phyloP scores from a whole-genome alignment of 1,140 invertebrate species.

The Oryctes rhinoceros region DNA sequence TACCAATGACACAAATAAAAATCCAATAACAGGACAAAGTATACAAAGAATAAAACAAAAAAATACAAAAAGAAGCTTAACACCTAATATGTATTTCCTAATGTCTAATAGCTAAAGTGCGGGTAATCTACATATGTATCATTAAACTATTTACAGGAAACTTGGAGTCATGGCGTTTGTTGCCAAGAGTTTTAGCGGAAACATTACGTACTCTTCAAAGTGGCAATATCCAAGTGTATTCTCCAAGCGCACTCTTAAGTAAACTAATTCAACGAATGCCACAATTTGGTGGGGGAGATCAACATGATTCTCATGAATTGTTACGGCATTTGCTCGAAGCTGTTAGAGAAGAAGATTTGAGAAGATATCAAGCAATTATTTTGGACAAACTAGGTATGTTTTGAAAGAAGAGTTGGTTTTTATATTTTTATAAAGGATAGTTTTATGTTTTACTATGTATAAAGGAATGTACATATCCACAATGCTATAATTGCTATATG shows the following conservation, averaged over 20 bases:
- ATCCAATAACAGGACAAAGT: too few relatives aligned
- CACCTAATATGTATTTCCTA: too few relatives aligned
- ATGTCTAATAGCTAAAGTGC: too few relatives aligned
- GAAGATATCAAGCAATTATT: conserved; percentile 81
- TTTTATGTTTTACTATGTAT: too few relatives aligned
- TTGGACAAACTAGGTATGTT: conserved; percentile 69
- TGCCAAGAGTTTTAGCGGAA: conserved; percentile 73
- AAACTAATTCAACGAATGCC: conserved; percentile 79
- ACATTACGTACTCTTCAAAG: conserved; percentile 76
- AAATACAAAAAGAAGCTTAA: too few relatives aligned
- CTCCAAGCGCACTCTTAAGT: conserved; percentile 76
- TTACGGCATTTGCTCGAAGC: conserved; percentile 88
- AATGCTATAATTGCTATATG: too few relatives aligned
- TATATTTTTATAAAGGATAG: too few relatives aligned
- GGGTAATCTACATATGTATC: too few relatives aligned
- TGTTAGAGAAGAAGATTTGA: conserved; percentile 75
- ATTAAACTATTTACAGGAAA: conserved; percentile 63
- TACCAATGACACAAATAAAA: too few relatives aligned
- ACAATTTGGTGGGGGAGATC: conserved; percentile 91
- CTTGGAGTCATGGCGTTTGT: conserved; percentile 73
- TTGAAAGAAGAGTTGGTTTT: too few relatives aligned
- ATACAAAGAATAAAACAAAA: too few relatives aligned
- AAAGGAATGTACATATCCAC: too few relatives aligned
- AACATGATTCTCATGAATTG: conserved; percentile 97
- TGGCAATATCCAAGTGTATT: conserved; percentile 69